Percentiles rank a stretch among this genome's conserved stretches.
phyloP scores from a whole-genome alignment of 2,797 vertebrate species.

The Streptopelia turtur region DNA sequence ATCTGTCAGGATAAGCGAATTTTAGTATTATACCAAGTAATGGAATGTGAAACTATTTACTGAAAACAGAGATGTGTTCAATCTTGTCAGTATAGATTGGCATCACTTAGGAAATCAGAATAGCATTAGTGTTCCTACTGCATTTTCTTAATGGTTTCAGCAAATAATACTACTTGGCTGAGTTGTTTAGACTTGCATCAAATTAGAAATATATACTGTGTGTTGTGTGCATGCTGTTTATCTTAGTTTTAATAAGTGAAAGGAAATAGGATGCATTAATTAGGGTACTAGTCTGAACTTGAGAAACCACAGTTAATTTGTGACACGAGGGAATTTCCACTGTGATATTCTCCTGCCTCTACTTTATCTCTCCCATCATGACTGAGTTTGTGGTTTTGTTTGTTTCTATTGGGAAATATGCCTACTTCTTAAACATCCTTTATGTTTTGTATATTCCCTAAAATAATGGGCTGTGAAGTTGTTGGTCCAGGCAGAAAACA shows the following conservation, averaged over 20 bases:
- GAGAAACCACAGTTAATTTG: not conserved
- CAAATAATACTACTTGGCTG: not conserved
- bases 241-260: not conserved
- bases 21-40: conserved; percentile 15
- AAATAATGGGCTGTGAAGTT: not conserved
- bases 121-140: not conserved
- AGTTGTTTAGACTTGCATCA: not conserved
- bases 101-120: not conserved
- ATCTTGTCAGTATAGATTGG: conserved; percentile 9
- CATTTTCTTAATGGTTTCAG: not conserved
- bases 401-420: not conserved
- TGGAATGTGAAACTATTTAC: conserved; percentile 38
- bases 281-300: conserved; percentile 19
- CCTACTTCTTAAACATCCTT: not conserved
- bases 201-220: not conserved
- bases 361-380: not conserved
- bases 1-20: conserved; percentile 14
- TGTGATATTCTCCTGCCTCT: not conserved
- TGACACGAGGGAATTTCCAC: conserved; percentile 28
- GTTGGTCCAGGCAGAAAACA: not conserved
- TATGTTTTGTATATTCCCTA: not conserved
- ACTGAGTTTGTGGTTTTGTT: not conserved
- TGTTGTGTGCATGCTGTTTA: not conserved
- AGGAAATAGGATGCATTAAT: conserved; percentile 26
- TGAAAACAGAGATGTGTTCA: conserved; percentile 1